Base-by-base conservation (phyloP, 2,113 vertebrate species). In the Sinocyclocheilus anophthalmus region DNA sequence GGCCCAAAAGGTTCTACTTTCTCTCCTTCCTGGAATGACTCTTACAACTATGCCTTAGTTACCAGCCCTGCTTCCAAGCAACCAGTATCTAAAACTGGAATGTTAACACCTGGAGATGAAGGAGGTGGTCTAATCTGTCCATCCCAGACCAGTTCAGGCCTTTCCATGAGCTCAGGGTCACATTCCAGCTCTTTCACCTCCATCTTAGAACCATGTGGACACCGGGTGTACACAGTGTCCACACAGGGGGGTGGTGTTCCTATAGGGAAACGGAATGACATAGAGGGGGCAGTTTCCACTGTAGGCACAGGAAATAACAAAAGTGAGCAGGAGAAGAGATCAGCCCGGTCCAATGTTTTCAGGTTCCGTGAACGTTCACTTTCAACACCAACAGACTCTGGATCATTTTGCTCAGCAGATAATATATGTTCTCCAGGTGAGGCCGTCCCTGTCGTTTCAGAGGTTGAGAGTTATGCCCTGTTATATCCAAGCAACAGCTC, bases 291-390 rank as follows among this genome's bases (percentile, higher is more conserved):
- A 13, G 84, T 89, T 3, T 88, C 88, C 0, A 88, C 90, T 92
- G 16, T 81, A 85, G 85, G 73, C 42, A 45, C 33, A 2, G 85
- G 84, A 24, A 87, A 89, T 63, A 85, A 1, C 8, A 57, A 48
- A 24, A 90, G 76, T 14, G 90, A 90, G 80, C 72, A 88, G 67
- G 91, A 89, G 85, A 95, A 88, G 91, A 94, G 92, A 81, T 86
- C 55, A 24, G 87, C 94, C 13, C 7, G 92, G 9, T 92, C 94
- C 0, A 94, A 94, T 4, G 92, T 93, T 37, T 95, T 95, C 93
- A 96, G 94, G 87, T 99, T 99, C 90, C 95, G 97, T 0, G 98
- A 99, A 90, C 96, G 97, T 50, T 99, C 97, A 0, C 94, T 99
- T 80, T 99, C 97, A 0, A 98, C 98, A 48, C 97, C 97, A 67